Conservation (phyloP, 2,888 invertebrate species). For the Drosophila neoperkinsi region DNA sequence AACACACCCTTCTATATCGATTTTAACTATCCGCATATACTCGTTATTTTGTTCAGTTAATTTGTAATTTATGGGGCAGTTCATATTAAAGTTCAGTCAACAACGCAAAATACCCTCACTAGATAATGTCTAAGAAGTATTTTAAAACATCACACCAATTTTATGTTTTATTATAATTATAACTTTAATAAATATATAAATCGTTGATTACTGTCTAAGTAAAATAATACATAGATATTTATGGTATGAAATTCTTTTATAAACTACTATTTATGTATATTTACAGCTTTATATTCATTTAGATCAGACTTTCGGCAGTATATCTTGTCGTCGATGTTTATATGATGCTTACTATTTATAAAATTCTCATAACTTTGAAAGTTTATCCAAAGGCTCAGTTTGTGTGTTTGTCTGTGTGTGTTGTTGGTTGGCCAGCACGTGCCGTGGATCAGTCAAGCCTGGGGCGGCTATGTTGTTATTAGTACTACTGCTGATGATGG, state of each 20-base stretch:
- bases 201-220: not conserved
- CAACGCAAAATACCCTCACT: not conserved
- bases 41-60: not conserved
- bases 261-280: not conserved
- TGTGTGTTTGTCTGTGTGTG: slow-evolving; percentile 17
- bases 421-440: slow-evolving; percentile 54
- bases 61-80: not conserved
- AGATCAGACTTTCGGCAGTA: slow-evolving; percentile 2
- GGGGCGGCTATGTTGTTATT: slow-evolving; percentile 24
- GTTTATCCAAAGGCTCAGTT: slow-evolving; percentile 16
- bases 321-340: slow-evolving; percentile 2
- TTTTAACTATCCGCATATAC: not conserved
- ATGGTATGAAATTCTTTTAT: not conserved
- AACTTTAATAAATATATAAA: not conserved
- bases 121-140: not conserved
- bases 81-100: not conserved
- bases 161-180: not conserved
- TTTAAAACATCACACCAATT: not conserved
- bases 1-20: slow-evolving; percentile 10
- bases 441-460: slow-evolving; percentile 52
- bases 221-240: not conserved
- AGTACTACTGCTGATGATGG: not conserved
- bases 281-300: not conserved
- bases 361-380: slow-evolving; percentile 52
- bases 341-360: slow-evolving; percentile 15